Base-by-base conservation (phyloP, 1,140 invertebrate genomes). In the Lucilia sericata region DNA sequence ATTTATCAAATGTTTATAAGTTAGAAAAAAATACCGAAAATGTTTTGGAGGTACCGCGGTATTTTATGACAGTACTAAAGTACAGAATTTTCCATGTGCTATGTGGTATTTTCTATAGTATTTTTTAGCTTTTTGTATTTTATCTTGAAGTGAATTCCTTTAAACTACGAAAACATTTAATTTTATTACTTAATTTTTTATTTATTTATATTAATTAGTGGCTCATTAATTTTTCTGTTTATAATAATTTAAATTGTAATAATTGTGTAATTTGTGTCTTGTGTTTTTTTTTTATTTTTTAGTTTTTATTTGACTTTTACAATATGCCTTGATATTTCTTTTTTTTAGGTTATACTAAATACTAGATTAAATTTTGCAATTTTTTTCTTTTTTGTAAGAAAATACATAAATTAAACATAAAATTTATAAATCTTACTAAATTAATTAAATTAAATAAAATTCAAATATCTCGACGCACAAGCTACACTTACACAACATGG, bases 201-300 rank as follows among this genome's bases (percentile, higher is more conserved):
- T 65, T 82, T 47, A 25, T 82, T 80, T 49, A 14, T 80, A 80
- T 51, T 80, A 80, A 80, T 47, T 80, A 80, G 76, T 80, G 76
- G 76, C 76, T 80, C 47, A 80, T 80, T 80, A 80, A 80, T 13
- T 82, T 70, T 30, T 30, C 3, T 30, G 47, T 82, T 82, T 82
- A 30, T 36, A 82, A 70, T 82, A 74, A 65, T 80, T 80, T 49
- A 80, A 80, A 49, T 80, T 51, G 76, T 80, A 49, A 80, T 49
- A 49, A 49, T 49, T 80, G 74, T 76, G 25, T 76, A 76, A 21
- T 19, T 25, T 49, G 10, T 80, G 42, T 80, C 47, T 25, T 49
- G 36, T 42, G 30, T 76, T 76, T 76, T 75, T 47, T n/a, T 42
- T 75, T 76, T 76, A 7, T 42, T 5, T 42, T 74, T 13, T 74